A percentile compares a stretch with the other conserved stretches of the same genome.
Conservation (phyloP, 2,113 vertebrate species). For the Bubalus kerabau region DNA sequence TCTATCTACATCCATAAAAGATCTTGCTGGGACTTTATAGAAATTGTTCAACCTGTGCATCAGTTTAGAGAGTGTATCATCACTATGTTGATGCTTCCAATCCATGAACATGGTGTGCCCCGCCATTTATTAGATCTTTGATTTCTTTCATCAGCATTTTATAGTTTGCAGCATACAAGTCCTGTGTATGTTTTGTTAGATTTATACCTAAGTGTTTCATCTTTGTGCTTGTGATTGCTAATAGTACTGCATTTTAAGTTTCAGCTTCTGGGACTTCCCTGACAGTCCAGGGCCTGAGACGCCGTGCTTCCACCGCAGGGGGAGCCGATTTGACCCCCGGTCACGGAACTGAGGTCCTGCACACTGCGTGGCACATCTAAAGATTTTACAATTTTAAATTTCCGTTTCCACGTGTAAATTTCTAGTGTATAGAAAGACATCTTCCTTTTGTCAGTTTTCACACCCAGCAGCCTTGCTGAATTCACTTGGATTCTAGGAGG, state of each 20-base stretch:
- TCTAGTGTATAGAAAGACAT: not conserved
- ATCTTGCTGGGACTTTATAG: not conserved
- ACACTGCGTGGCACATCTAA: fast-evolving
- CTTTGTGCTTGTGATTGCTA: not conserved
- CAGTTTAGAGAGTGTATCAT: not conserved
- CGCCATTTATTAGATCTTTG: not conserved
- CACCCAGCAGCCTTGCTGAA: not conserved
- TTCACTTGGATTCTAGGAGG: not conserved
- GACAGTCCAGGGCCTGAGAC: not conserved
- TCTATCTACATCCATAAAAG: not conserved
- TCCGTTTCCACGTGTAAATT: not conserved
- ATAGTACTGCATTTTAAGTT: not conserved
- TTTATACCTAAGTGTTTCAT: not conserved
- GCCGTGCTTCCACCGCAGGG: fast-evolving
- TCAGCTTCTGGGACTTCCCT: not conserved
- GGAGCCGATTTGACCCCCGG: not conserved
- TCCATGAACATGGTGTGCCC: not conserved
- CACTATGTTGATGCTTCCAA: not conserved
- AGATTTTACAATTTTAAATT: not conserved
- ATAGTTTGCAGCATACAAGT: not conserved
- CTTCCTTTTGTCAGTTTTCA: not conserved
- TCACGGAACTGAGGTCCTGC: not conserved
- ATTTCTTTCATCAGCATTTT: not conserved
- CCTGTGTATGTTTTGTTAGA: not conserved
- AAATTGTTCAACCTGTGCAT: not conserved